A percentile compares a stretch with the other conserved stretches of the same genome.
phyloP scores from a whole-genome alignment of 2,888 invertebrate species.

The Drepana falcataria region DNA sequence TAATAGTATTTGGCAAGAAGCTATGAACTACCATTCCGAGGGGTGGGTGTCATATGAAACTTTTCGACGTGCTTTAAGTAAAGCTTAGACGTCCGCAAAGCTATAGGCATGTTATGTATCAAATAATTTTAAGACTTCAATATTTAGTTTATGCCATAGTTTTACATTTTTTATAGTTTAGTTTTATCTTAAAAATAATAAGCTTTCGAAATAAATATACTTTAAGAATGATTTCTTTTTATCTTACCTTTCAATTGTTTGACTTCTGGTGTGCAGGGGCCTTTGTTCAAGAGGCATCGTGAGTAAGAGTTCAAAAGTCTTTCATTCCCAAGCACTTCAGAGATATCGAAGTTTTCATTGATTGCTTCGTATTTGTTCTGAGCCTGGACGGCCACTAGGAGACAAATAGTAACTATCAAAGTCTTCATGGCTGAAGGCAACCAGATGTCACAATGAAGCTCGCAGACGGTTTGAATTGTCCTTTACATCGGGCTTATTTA shows the following conservation, averaged over 20 bases:
- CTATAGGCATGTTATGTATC: not conserved
- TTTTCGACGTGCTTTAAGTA: constrained; percentile 34
- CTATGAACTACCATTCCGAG: constrained; percentile 50
- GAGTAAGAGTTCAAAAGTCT: constrained; percentile 82
- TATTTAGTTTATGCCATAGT: constrained; percentile 2
- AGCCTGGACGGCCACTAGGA: constrained; percentile 38
- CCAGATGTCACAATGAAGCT: constrained; percentile 7
- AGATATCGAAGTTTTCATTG: constrained; percentile 82
- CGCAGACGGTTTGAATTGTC: constrained; percentile 19
- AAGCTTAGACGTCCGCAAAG: not conserved
- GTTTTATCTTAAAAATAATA: not conserved
- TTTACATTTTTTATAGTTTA: not conserved
- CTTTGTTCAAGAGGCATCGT: constrained; percentile 82
- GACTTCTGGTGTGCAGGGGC: constrained; percentile 84
- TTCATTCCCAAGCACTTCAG: constrained; percentile 82
- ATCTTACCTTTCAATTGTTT: constrained; percentile 83
- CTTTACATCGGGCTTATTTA: constrained; percentile 22
- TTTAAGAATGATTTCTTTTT: not conserved
- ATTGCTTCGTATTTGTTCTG: constrained; percentile 78
- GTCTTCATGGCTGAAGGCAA: constrained; percentile 37
- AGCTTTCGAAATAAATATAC: constrained; percentile 1
- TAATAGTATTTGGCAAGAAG: constrained; percentile 55
- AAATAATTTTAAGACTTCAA: constrained; percentile 4
- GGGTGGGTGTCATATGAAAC: constrained; percentile 68
- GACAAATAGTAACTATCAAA: constrained; percentile 33